Conservation (phyloP, 2,797 vertebrate genomes). For the Xiphophorus birchmanni region DNA sequence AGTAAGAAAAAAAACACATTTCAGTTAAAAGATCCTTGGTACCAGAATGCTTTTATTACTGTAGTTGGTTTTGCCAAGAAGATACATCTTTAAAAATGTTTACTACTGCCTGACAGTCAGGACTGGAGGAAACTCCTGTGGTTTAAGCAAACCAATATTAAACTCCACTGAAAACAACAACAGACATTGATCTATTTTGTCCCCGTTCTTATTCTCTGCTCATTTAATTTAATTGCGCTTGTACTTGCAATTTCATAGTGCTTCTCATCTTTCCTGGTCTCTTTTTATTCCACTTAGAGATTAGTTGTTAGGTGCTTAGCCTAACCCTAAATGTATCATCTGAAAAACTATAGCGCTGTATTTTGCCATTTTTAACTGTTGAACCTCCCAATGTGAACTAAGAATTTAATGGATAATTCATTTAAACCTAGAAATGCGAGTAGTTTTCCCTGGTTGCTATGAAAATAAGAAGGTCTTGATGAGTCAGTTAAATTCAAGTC, state of each 20-base stretch:
- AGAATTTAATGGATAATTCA: not conserved
- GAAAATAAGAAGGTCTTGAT: not conserved
- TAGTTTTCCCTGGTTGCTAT: not conserved
- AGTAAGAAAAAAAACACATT: not conserved
- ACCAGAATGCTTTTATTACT: not conserved
- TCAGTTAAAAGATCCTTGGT: not conserved
- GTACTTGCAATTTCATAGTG: not conserved
- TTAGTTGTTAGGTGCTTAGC: not conserved
- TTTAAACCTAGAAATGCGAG: not conserved
- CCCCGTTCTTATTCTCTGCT: not conserved
- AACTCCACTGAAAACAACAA: not conserved
- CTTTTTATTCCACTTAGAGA: not conserved
- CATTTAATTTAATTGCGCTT: not conserved
- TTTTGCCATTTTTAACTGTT: not conserved
- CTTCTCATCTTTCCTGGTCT: not conserved
- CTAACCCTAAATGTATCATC: not conserved
- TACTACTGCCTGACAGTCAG: not conserved
- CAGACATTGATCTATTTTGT: not conserved
- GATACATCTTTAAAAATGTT: not conserved
- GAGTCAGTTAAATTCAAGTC: not conserved
- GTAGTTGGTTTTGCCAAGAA: not conserved
- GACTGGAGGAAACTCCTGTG: not conserved
- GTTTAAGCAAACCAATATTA: not conserved
- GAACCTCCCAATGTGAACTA: not conserved
- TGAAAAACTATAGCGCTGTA: not conserved